A percentile compares a stretch with the other conserved stretches of the same genome.
Conservation (phyloP, 2,113 vertebrate genomes). For the Chinchilla lanigera region DNA sequence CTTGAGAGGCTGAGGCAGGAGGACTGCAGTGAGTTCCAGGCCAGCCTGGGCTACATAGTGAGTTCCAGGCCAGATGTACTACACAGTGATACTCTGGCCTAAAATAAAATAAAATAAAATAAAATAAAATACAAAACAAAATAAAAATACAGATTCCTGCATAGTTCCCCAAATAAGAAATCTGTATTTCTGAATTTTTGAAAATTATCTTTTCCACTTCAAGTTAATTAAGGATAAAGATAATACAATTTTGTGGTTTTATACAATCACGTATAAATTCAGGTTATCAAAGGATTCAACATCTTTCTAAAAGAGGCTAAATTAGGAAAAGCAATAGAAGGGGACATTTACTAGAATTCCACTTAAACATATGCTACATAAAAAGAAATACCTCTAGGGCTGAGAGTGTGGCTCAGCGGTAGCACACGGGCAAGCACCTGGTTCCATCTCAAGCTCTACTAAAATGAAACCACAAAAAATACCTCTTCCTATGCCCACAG, state of each 20-base stretch:
- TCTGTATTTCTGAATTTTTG: background rate
- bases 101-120: background rate
- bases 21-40: background rate
- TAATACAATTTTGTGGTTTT: slow-evolving; percentile 15
- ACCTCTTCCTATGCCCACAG: background rate
- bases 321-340: background rate
- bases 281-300: background rate
- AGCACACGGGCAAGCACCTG: background rate
- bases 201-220: background rate
- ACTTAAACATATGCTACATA: background rate
- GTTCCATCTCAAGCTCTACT: background rate
- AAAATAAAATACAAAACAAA: background rate
- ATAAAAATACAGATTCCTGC: background rate
- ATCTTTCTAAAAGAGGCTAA: slow-evolving; percentile 26
- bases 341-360: background rate
- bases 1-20: background rate
- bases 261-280: background rate
- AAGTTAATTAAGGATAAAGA: background rate
- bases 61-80: background rate
- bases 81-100: background rate
- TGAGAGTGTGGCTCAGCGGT: background rate
- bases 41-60: background rate
- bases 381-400: background rate
- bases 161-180: background rate
- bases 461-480: background rate